Percentiles rank a stretch among this genome's conserved stretches.
Evolutionary conservation across 2,888 invertebrate species (phyloP).

Genomic region (Carpatolechia fugitivella): DNA sequence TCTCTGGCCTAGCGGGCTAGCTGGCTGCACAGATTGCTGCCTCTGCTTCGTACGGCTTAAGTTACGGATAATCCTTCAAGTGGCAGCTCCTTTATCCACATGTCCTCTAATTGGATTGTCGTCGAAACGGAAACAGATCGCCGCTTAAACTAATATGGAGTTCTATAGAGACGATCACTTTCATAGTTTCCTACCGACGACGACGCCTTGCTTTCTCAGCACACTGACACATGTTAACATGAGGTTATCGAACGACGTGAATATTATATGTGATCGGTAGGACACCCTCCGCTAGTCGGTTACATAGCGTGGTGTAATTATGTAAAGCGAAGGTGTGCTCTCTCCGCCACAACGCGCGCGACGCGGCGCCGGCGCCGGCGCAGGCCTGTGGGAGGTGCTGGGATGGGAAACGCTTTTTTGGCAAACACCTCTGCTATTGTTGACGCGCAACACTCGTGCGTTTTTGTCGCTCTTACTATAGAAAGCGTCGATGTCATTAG

Average conservation of each 20-base stretch:
- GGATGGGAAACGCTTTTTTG: no score
- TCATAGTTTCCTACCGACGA: background rate
- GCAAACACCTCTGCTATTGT: conserved; percentile 28
- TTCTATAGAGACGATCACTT: background rate
- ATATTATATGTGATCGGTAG: background rate
- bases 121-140: background rate
- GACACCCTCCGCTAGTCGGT: background rate
- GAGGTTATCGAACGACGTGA: background rate
- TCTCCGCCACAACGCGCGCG: no score
- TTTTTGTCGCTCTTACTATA: conserved; percentile 32
- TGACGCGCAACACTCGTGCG: conserved; percentile 15
- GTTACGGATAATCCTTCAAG: no score
- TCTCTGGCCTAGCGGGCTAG: no score
- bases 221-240: background rate
- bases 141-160: background rate
- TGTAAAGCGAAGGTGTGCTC: conserved; percentile 7
- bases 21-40: no score
- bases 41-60: no score
- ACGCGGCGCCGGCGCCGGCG: no score
- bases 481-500: conserved; percentile 36
- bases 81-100: no score
- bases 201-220: background rate
- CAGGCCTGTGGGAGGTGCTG: no score
- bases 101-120: no score
- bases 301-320: conserved; percentile 4